Conservation (phyloP, 2,888 invertebrate genomes). For the Catocala sponsa region DNA sequence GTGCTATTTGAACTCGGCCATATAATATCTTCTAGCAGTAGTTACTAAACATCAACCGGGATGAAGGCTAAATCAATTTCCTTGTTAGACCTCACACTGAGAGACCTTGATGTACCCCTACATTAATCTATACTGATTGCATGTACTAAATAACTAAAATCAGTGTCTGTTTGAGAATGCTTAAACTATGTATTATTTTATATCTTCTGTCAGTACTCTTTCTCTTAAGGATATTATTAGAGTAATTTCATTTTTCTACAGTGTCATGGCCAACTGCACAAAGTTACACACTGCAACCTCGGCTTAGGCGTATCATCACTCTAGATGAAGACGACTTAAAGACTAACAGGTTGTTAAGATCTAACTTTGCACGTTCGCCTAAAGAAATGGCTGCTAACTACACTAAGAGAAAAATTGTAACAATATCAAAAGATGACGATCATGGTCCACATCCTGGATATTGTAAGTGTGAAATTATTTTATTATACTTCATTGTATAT, state of each 20-base stretch:
- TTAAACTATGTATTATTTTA: no score
- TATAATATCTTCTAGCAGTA: no score
- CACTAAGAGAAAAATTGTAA: conserved; percentile 74
- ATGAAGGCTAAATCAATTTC: no score
- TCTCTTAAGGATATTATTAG: neutral
- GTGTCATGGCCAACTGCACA: conserved; percentile 64
- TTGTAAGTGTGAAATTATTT: conserved; percentile 59
- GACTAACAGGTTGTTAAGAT: conserved; percentile 66
- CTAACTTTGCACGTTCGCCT: conserved; percentile 43
- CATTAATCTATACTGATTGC: no score
- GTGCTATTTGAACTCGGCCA: no score
- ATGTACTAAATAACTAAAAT: no score
- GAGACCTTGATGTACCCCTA: no score
- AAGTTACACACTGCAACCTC: conserved; percentile 62
- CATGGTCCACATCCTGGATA: conserved; percentile 64
- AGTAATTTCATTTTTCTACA: conserved; percentile 35
- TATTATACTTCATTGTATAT: neutral
- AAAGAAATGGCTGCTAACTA: conserved; percentile 56
- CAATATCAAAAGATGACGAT: conserved; percentile 76
- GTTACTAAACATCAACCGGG: no score
- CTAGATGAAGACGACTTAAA: conserved; percentile 63
- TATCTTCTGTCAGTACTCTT: no score
- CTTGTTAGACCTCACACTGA: no score
- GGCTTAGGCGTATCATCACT: conserved; percentile 69
- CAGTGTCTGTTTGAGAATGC: no score